Conservation (phyloP, 23 tunicate genomes). For the Corella eumyota region DNA sequence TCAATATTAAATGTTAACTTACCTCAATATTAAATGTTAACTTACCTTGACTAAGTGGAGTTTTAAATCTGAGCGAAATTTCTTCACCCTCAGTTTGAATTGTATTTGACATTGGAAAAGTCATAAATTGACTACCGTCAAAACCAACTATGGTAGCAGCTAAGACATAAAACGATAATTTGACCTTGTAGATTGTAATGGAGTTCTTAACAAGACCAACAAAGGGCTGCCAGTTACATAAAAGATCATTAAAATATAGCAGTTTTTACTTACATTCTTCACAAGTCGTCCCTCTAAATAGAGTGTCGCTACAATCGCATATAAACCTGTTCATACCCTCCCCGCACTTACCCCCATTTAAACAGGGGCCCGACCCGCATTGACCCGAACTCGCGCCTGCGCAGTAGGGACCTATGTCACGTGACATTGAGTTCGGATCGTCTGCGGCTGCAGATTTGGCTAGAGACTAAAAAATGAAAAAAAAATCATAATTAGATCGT, state of each 20-base stretch:
- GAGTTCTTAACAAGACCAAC: background rate
- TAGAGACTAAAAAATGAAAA: slow-evolving; percentile 9
- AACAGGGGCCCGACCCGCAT: slow-evolving; percentile 51
- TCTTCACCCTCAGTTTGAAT: slow-evolving; percentile 53
- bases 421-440: background rate
- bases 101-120: slow-evolving; percentile 18
- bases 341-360: slow-evolving; percentile 60
- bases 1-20: too few relatives aligned
- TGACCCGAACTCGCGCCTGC: slow-evolving; percentile 3
- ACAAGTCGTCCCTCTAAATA: slow-evolving; percentile 69
- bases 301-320: slow-evolving; percentile 79
- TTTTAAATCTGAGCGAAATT: slow-evolving; percentile 53
- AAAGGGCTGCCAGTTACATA: background rate
- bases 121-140: slow-evolving; percentile 55
- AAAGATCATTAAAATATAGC: background rate
- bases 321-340: slow-evolving; percentile 47
- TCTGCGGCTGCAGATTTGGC: slow-evolving; percentile 4
- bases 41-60: slow-evolving; percentile 47
- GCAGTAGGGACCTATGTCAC: slow-evolving; percentile 40
- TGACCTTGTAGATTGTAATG: background rate
- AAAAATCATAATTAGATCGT: background rate
- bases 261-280: slow-evolving; percentile 18
- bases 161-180: slow-evolving; percentile 8
- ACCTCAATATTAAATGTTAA: too few relatives aligned
- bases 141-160: slow-evolving; percentile 35